A percentile compares a stretch with the other conserved stretches of the same genome.
These are phyloP conservation scores for Sebastes miniatus DNA, from an alignment of 2,797 vertebrate species.

Conservation along the genomic window DNA sequence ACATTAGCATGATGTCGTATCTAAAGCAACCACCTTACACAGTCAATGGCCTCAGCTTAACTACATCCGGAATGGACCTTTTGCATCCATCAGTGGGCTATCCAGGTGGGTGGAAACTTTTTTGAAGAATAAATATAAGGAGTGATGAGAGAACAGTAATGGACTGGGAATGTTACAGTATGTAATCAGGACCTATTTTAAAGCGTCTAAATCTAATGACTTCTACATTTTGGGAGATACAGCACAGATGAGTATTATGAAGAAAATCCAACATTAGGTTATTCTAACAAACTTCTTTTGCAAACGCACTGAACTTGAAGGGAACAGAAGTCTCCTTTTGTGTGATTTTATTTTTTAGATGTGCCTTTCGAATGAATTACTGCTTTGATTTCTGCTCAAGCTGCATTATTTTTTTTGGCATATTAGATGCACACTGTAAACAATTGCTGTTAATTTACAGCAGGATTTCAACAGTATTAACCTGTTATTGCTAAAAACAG, in stretches of 20 bases:
- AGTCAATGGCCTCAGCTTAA: constrained; percentile 98
- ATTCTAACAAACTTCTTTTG: background rate
- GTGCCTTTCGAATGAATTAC: background rate
- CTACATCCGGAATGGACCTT: constrained; percentile 97
- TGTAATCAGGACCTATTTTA: background rate
- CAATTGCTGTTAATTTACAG: too few species aligned
- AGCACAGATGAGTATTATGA: background rate
- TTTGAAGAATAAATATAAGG: background rate
- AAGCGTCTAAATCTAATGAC: background rate
- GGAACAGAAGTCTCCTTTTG: background rate
- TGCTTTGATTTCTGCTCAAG: constrained; percentile 4
- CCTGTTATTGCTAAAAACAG: too few species aligned
- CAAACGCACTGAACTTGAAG: background rate
- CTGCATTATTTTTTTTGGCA: background rate
- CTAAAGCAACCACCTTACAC: constrained; percentile 99
- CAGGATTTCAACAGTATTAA: too few species aligned
- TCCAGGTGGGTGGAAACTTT: constrained; percentile 86
- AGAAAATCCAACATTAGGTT: background rate
- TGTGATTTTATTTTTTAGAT: constrained; percentile 10
- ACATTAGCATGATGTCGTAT: constrained; percentile 99
- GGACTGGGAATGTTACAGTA: background rate
- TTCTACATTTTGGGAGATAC: background rate
- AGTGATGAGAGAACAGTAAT: background rate
- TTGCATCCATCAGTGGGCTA: constrained; percentile 97
- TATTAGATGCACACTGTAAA: background rate